These are phyloP conservation scores for Acanthoscelides obtectus DNA, from an alignment of 2,888 invertebrate genomes.

Conservation along the genomic window DNA sequence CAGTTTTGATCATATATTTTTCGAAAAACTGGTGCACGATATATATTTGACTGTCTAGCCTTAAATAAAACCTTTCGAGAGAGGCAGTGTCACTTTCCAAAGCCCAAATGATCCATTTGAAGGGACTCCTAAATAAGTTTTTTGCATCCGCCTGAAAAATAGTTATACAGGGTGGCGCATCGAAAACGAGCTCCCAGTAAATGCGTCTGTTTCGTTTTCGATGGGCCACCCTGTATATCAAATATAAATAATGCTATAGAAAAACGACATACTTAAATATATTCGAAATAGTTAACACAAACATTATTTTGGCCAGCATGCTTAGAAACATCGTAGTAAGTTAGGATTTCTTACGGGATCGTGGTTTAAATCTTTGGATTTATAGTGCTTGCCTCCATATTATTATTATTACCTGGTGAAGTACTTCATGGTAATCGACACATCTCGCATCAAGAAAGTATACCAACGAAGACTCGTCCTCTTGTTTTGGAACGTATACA, in stretches of 20 bases:
- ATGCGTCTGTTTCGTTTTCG: no score
- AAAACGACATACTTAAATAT: no score
- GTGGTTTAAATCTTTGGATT: no score
- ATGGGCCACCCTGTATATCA: no score
- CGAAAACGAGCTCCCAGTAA: no score
- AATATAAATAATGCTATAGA: no score
- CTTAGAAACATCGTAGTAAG: no score
- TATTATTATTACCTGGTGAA: background rate
- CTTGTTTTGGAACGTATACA: background rate
- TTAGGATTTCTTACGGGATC: no score
- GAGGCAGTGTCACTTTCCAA: constrained; percentile 6
- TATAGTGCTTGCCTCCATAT: no score
- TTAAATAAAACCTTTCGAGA: constrained; percentile 24
- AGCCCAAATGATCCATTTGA: constrained; percentile 29
- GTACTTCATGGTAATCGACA: background rate
- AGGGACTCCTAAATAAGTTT: constrained; percentile 29
- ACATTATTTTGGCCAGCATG: no score
- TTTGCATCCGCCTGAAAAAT: constrained; percentile 26
- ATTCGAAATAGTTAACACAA: no score
- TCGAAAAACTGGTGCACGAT: constrained; percentile 18
- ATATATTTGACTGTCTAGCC: constrained; percentile 30
- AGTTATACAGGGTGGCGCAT: no score
- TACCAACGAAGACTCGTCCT: background rate
- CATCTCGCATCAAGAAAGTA: background rate
- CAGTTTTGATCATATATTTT: constrained; percentile 21